Conservation (phyloP, 2,888 invertebrate species). For the Heliconius erato region DNA sequence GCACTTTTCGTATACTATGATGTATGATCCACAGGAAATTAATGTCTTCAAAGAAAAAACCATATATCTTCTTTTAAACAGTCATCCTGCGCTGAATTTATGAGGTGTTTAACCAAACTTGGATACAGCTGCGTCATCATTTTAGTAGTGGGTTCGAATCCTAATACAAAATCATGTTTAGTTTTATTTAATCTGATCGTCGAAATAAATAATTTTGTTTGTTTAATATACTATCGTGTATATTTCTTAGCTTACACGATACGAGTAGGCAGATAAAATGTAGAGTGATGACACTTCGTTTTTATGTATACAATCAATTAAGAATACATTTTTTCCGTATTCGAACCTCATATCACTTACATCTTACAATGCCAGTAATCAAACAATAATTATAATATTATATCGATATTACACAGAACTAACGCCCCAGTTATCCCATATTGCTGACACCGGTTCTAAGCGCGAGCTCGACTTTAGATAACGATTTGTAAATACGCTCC, state of each 20-base stretch:
- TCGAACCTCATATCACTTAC: not conserved
- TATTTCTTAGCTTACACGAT: too few species aligned
- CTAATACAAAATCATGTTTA: not conserved
- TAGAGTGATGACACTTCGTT: too few species aligned
- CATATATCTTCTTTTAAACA: conserved; percentile 29
- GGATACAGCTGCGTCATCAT: not conserved
- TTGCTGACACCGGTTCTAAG: conserved; percentile 22
- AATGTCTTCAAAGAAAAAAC: conserved; percentile 30
- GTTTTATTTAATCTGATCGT: too few species aligned
- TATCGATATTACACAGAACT: not conserved
- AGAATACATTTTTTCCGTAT: too few species aligned
- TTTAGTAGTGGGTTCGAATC: not conserved
- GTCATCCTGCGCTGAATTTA: conserved; percentile 17
- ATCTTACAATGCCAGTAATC: not conserved
- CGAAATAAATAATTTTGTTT: too few species aligned
- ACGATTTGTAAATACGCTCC: conserved; percentile 49
- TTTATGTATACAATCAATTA: too few species aligned
- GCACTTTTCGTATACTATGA: conserved; percentile 25
- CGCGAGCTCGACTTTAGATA: conserved; percentile 45
- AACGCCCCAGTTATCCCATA: not conserved
- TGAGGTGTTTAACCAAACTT: not conserved
- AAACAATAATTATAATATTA: not conserved
- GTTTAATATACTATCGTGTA: too few species aligned
- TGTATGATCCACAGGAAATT: conserved; percentile 43
- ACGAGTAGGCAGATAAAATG: too few species aligned